Conservation (phyloP, 2,797 vertebrate genomes). For the Dallia pectoralis region DNA sequence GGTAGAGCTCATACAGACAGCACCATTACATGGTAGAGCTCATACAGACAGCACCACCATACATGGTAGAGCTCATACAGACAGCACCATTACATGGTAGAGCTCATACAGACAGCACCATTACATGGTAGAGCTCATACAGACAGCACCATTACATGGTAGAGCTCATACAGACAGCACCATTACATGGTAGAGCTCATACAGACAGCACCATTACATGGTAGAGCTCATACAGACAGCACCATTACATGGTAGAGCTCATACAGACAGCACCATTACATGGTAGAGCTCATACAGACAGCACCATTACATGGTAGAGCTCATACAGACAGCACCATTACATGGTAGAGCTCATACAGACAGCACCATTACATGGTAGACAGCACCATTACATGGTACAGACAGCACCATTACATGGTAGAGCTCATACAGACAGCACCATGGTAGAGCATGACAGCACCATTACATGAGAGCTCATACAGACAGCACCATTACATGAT, state of each 20-base stretch:
- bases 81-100: constrained; percentile 18
- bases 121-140: too few species aligned
- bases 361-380: too few species aligned
- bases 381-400: constrained; percentile 17
- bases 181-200: too few species aligned
- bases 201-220: constrained; percentile 6
- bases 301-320: too few species aligned
- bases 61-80: constrained; percentile 13
- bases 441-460: not conserved
- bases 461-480: constrained; percentile 20
- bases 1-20: constrained; percentile 20
- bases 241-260: too few species aligned
- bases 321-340: constrained; percentile 5
- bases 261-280: constrained; percentile 5
- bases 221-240: constrained; percentile 20
- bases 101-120: constrained; percentile 12
- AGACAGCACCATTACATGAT: too few species aligned
- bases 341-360: constrained; percentile 17
- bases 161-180: constrained; percentile 20
- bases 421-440: not conserved
- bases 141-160: constrained; percentile 9
- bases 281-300: constrained; percentile 20
- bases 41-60: constrained; percentile 3
- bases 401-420: too few species aligned
- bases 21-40: too few species aligned